phyloP scores from a whole-genome alignment of 2,113 vertebrate species.

The Malurus melanocephalus region DNA sequence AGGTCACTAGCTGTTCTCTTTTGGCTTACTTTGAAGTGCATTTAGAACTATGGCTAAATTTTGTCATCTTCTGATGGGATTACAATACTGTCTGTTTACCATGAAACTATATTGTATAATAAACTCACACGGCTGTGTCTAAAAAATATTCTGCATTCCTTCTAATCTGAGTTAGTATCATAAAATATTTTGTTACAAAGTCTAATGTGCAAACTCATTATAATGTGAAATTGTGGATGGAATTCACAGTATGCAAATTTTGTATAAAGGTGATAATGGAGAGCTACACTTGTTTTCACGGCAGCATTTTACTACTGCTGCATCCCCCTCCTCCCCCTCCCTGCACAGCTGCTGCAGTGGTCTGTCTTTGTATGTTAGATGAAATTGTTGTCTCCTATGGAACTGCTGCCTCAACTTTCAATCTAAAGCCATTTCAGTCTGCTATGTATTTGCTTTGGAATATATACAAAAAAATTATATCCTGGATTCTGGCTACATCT shows the following conservation, averaged over 20 bases:
- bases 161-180: constrained; percentile 76
- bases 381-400: constrained; percentile 22
- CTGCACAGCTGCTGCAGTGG: neutral
- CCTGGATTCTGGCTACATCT: constrained; percentile 68
- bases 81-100: constrained; percentile 84
- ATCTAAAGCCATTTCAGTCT: constrained; percentile 61
- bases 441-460: constrained; percentile 23
- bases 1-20: constrained; percentile 84
- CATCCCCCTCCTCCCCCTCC: neutral
- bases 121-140: constrained; percentile 76
- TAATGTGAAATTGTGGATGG: constrained; percentile 67
- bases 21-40: constrained; percentile 85
- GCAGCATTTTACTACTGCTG: constrained; percentile 47
- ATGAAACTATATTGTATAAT: constrained; percentile 78
- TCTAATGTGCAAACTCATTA: constrained; percentile 78
- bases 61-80: constrained; percentile 79
- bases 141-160: constrained; percentile 85
- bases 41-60: constrained; percentile 86
- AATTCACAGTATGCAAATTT: constrained; percentile 77
- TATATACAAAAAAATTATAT: constrained; percentile 51
- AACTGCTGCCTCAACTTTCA: constrained; percentile 42
- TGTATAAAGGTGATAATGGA: constrained; percentile 76
- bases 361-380: neutral
- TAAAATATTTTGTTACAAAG: constrained; percentile 81
- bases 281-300: constrained; percentile 64